These are phyloP conservation scores for Melipona bicolor DNA, from an alignment of 2,888 invertebrate species.

Conservation along the genomic window DNA sequence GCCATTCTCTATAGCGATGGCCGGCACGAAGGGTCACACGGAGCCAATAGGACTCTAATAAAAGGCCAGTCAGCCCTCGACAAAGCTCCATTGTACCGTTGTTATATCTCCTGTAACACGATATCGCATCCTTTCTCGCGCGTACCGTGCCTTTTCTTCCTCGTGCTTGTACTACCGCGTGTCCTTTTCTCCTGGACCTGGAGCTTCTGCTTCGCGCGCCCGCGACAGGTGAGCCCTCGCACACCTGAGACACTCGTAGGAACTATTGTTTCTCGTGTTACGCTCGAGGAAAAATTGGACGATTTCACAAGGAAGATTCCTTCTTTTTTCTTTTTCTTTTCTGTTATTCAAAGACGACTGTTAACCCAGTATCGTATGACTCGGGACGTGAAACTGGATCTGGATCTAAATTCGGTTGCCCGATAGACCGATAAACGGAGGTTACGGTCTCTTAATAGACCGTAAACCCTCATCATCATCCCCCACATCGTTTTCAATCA, in stretches of 20 bases:
- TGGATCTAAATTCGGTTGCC: not conserved
- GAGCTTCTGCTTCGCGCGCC: conserved; percentile 10
- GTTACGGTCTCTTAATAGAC: not conserved
- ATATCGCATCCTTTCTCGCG: conserved; percentile 74
- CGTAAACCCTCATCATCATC: conserved; percentile 6
- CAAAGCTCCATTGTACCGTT: conserved; percentile 77
- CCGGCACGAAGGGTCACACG: conserved; percentile 65
- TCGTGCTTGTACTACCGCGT: not conserved
- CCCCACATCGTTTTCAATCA: conserved; percentile 14
- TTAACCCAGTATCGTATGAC: conserved; percentile 13
- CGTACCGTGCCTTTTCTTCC: conserved; percentile 60
- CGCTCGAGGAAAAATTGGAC: conserved; percentile 4
- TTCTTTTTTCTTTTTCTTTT: not conserved
- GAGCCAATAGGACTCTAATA: conserved; percentile 74
- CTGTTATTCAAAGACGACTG: conserved; percentile 3
- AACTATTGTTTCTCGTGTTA: conserved; percentile 50
- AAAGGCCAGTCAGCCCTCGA: conserved; percentile 69
- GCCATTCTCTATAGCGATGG: conserved; percentile 33
- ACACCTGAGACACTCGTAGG: conserved; percentile 52
- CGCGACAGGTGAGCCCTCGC: conserved; percentile 53
- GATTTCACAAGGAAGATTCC: not conserved
- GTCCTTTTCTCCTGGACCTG: conserved; percentile 19
- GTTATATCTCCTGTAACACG: conserved; percentile 75
- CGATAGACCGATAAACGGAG: not conserved
- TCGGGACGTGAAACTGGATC: not conserved